Evolutionary conservation across 2,888 invertebrate genomes (phyloP), one percentile per base, ranked within the genome.

Genomic region (Tiliacea aurago): DNA sequence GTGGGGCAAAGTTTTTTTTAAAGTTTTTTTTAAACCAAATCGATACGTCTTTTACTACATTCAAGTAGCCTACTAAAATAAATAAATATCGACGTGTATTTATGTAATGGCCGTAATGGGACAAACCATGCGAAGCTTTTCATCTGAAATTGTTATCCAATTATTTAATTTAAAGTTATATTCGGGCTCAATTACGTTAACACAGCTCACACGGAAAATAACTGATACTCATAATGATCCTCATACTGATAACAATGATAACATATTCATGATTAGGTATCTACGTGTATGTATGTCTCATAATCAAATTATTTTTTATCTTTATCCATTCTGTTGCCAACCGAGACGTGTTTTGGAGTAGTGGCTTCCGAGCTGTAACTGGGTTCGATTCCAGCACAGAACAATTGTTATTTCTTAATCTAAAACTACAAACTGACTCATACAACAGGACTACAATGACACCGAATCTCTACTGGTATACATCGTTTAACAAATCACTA

Each of bases 111-210:
- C 20, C 33, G 15, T 70, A 73, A 43, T 43, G 5, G 15, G 20
- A 75, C 9, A 15, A 55, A 47, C 53, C 67, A 47, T 76, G 18
- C 37, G 43, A 74, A 62, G 45, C 28, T 71, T 70, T 41, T 11
- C 20, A 28, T 15, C 13, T 47, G 47, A 55, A 55, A 41, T 41
- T 73, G 28, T 67, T 76, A 20, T 4, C 5, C 15, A 55, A 55
- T 76, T 47, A 53, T 47, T 41, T 33, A 41, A 33, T 68, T 56
- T 13, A 55, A 55, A 76, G 18, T 66, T n/a, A 47, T n/a, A 47
- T 55, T 47, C 7, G 10, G 47, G 37, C 20, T 55, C 18, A 33
- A 67, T 47, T 47, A 15, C 20, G 56, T 49, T 45, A 15, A n/a
- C 33, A 37, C 33, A 37, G 33, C 23, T 56, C 6, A 33, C 23